Evolutionary conservation across 2,797 vertebrate species (phyloP).

Genomic region (Hozukius guyotensis): DNA sequence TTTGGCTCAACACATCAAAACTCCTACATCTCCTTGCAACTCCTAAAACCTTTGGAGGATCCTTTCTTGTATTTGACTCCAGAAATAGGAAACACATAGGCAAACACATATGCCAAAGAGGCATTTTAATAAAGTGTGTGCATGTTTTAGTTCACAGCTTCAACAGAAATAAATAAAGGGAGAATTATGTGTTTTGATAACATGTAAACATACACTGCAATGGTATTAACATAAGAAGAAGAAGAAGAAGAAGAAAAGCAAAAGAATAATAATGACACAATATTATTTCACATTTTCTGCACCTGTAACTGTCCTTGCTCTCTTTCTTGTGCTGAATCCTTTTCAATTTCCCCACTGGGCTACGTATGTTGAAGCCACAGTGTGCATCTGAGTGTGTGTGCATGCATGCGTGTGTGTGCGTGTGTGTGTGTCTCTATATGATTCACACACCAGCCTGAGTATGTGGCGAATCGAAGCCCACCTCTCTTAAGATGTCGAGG

Average conservation of each 20-base stretch:
- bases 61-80: slow-evolving; percentile 51
- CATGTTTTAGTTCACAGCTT: slow-evolving; percentile 23
- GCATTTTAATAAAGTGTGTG: slow-evolving; percentile 34
- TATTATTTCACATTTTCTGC: slow-evolving; percentile 9
- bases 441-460: slow-evolving; percentile 49
- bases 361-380: slow-evolving; percentile 42
- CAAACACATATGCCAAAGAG: slow-evolving; percentile 23
- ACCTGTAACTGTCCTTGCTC: slow-evolving; percentile 28
- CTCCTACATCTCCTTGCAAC: slow-evolving; percentile 57
- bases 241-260: background rate
- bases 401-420: too few species aligned
- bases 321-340: slow-evolving; percentile 30
- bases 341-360: slow-evolving; percentile 42
- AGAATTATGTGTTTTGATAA: background rate
- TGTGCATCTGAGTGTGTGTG: slow-evolving; percentile 17
- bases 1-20: slow-evolving; percentile 64
- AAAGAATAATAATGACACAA: background rate
- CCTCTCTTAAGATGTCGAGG: slow-evolving; percentile 71
- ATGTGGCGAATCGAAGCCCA: slow-evolving; percentile 60
- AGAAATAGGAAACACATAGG: slow-evolving; percentile 40
- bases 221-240: background rate
- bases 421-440: slow-evolving; percentile 11
- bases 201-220: slow-evolving; percentile 2
- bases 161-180: background rate
- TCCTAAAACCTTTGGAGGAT: slow-evolving; percentile 55